Percentiles rank a stretch among this genome's conserved stretches.
These are phyloP conservation scores for Agapetus fuscipes DNA, from an alignment of 2,888 invertebrate genomes.

Conservation along the genomic window DNA sequence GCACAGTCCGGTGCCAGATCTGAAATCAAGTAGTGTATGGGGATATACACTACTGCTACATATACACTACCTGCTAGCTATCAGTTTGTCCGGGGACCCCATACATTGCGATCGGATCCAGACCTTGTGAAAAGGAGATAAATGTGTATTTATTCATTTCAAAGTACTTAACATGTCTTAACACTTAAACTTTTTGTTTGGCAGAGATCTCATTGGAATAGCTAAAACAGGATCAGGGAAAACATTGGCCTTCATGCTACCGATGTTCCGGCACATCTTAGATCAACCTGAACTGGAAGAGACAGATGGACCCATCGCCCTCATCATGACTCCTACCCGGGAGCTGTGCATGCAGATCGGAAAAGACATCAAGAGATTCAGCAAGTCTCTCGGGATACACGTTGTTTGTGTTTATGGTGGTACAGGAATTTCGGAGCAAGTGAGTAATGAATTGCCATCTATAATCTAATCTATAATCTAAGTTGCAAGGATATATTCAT, in stretches of 20 bases:
- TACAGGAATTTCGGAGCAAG: conserved; percentile 89
- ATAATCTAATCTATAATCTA: too few relatives aligned
- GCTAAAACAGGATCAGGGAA: conserved; percentile 99
- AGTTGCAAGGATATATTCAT: too few relatives aligned
- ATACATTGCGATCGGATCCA: too few relatives aligned
- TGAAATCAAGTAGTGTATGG: too few relatives aligned
- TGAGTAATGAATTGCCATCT: too few relatives aligned
- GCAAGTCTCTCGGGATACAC: conserved; percentile 73
- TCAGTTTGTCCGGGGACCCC: too few relatives aligned
- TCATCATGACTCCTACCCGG: conserved; percentile 97
- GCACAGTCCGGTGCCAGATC: too few relatives aligned
- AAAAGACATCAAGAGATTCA: conserved; percentile 91
- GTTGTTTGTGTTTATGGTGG: conserved; percentile 98
- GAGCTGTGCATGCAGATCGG: conserved; percentile 99
- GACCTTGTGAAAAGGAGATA: too few relatives aligned
- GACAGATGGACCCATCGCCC: conserved; percentile 92
- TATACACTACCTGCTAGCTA: too few relatives aligned
- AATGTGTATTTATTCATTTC: too few relatives aligned
- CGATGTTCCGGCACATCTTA: conserved; percentile 93
- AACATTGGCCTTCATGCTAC: conserved; percentile 93
- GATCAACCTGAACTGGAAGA: conserved; percentile 93
- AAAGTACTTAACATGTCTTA: too few relatives aligned
- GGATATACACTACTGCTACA: too few relatives aligned
- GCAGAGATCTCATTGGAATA: conserved; percentile 88
- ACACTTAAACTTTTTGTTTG: conserved; percentile 1